Evolutionary conservation across 2,797 vertebrate species (phyloP), one percentile per base, ranked within the genome.

Genomic region (Apodemus agrarius): DNA sequence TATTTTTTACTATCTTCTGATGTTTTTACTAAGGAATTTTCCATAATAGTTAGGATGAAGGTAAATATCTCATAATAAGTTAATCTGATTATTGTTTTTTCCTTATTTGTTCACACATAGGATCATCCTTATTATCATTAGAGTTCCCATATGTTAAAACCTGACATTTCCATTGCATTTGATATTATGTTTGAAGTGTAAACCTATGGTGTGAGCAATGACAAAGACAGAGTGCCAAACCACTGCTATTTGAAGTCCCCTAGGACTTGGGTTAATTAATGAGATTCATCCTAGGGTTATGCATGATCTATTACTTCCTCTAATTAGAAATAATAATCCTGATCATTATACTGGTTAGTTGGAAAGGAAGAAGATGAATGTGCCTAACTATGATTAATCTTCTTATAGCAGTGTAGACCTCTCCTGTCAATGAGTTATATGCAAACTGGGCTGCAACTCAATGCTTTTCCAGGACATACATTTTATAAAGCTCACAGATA

Each of bases 301-400:
- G 99, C 99, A 99, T 99, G 99, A 99, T 99, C 99, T 99, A 99
- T 99, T 99, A 99, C 99, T 99, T 99, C 99, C 99, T 99, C 99
- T 99, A 99, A 99, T 99, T 99, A 99, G 99, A 99, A 99, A 99
- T 99, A 99, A 99, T 99, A 99, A 99, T 99, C 99, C 99, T 99
- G 99, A 99, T 99, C 99, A 99, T 99, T 99, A 99, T 98, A 99
- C 99, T 99, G 99, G 99, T 99, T 99, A 99, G 99, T 99, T 98
- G 98, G 99, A 98, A 99, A 99, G 99, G 99, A 99, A 99, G 98
- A 99, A 99, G 99, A 99, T 99, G 99, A 99, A 99, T 99, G 99
- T 99, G 98, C 98, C 97, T 98, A 99, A 99, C 99, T 98, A 99
- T 99, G 99, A 99, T 99, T 99, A 98, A 99, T 98, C 98, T 99